Evolutionary conservation across 2,888 invertebrate species (phyloP), one percentile per base, ranked within the genome.

Genomic region (Myathropa florea): DNA sequence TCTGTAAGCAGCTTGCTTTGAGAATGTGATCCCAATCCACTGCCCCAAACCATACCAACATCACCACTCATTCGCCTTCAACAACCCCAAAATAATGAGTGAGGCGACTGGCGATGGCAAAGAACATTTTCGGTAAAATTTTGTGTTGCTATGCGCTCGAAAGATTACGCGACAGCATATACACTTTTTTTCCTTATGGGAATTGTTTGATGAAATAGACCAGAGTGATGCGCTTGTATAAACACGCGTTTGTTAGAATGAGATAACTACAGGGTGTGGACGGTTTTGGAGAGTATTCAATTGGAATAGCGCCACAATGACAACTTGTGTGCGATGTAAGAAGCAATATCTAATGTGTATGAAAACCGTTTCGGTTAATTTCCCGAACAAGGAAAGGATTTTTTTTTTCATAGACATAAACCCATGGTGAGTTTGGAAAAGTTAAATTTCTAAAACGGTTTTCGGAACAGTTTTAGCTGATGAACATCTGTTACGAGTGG

Each of bases 61-160:
- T 14, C 23, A 26, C 26, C 26, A 59, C 14, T 46, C 46, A 18
- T 18, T 39, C 36, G 39, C 70, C 70, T 67, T 61, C 24, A 26
- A 60, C 84, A 84, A 72, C 75, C 76, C 65, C 57, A 46, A 84
- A 83, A 71, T 76, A 71, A 84, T 63, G 75, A 76, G 68, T 79
- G 61, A 46, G 64, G 65, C 73, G 79, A 65, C 65, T 67, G 67
- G 57, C 64, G 57, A 60, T 72, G 72, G 65, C 67, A 53, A 84
- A 76, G 71, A 72, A 81, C 67, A 77, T 81, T 80, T 80, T 84
- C 55, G 76, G 71, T 76, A 72, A 77, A 84, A 64, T 72, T 81
- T 80, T 71, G 84, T 84, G 84, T 84, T 84, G 84, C 84, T 84
- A 84, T 84, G 84, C 76, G 84, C 84, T 81, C 84, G 61, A 76